Base-by-base conservation (phyloP, 1,140 invertebrate genomes). In the Heliconius melpomene region DNA sequence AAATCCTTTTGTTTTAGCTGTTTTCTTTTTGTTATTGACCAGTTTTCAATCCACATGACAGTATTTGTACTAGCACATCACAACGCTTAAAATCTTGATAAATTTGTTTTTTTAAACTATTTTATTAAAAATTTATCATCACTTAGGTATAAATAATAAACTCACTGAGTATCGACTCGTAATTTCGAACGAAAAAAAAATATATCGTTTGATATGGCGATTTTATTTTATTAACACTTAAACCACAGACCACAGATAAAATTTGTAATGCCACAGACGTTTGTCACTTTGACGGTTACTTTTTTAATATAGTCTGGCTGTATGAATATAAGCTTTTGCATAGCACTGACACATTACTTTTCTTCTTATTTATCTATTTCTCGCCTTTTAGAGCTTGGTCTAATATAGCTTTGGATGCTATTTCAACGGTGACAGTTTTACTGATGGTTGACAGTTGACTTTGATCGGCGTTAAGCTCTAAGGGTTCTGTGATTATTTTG, bases 401-500 rank as follows among this genome's bases (percentile, higher is more conserved):
- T 38, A 94, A 87, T 0, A 92, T 86, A 0, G 86, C 82, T 72
- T 94, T 94, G 26, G 93, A 90, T 1, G 90, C 88, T 75, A 95
- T 94, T 36, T 95, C 94, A 7, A 94, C 94, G 36, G 93, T 94
- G 75, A 95, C 94, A 1, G 94, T 91, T 78, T 91, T 91, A 88
- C 94, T 95, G 85, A 95, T 95, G 72, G 94, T 94, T 7, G 89
- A 88, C 16, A 95, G 79, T 18, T 90, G 89, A 2, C 75, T 83
- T 26, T 88, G 84, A 52, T 89, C 87, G 11, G 74, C 75, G 16
- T 50, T 57, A 0, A 82, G 11, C 9, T 84, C 83, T 16, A 77
- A 75, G 0, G 84, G 71, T 40, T 93, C 92, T 2, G 93, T 95
- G 26, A 97, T 95, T 84, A 98, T 98, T 85, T 97, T 97, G n/a